Base-by-base conservation (phyloP, 2,797 vertebrate species). In the Tokudaia tokunoshimensis region DNA sequence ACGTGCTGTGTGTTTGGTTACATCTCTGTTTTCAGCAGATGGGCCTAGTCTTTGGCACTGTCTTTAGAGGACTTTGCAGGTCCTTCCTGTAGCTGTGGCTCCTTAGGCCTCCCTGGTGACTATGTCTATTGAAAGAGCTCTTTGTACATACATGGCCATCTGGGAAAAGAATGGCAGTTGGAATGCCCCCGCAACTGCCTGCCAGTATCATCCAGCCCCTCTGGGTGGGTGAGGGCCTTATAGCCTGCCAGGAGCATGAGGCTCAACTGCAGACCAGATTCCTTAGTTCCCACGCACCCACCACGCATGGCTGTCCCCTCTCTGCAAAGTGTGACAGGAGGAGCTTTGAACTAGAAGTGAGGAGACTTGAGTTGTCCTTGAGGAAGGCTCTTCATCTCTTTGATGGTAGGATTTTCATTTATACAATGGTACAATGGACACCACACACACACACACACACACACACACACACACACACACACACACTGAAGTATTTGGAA, bases 151-250 rank as follows among this genome's bases (percentile, higher is more conserved):
- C 74, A 44, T 4, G 63, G 83, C 86, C 95, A 79, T 96, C 85
- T 93, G 92, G 95, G 47, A 78, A 91, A 94, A 96, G 44, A 72
- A 50, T 47, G 67, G 78, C 92, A 74, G 41, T 52, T 96, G 74
- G 76, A 57, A 31, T 74, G 75, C 47, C 61, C 86, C 72, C 1
- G 4, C n/a, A 44, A 93, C 61, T 47, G 15, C n/a, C 87, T 92
- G 95, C 63, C 80, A 83, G 81, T 13, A 2, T 85, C 82, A 84
- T 81, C 26, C 75, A 63, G 59, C 3, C 72, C 94, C 50, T 41
- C 6, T n/a, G 57, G 57, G 82, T 67, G 84, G 72, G 24, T 2
- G 17, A 12, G 52, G 44, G 76, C 55, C 44, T 15, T 14, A 14
- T 88, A 0, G 1, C 79, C 76, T 76, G n/a, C 89, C 34, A 24